Percentiles rank a stretch among this genome's conserved stretches.
Conservation (phyloP, 2,888 invertebrate genomes). For the Malthinus seriepunctatus region DNA sequence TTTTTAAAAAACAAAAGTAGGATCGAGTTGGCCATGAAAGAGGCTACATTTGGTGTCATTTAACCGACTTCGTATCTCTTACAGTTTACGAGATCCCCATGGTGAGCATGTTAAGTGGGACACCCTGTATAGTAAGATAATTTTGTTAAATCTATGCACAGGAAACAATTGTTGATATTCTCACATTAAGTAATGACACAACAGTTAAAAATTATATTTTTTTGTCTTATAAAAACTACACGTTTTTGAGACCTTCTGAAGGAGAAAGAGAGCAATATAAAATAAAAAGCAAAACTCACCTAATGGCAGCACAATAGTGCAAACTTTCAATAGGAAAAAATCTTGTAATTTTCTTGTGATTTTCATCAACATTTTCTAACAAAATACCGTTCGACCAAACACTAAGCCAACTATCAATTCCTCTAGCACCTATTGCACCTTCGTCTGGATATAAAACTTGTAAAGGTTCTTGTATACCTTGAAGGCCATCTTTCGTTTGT, state of each 20-base stretch:
- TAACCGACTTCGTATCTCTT: too few species aligned
- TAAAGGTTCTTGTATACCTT: slow-evolving; percentile 96
- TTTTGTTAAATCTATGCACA: too few species aligned
- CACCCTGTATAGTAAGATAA: too few species aligned
- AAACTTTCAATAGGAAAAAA: slow-evolving; percentile 95
- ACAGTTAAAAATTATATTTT: too few species aligned
- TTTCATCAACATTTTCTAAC: slow-evolving; percentile 95
- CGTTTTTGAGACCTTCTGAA: too few species aligned
- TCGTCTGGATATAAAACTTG: slow-evolving; percentile 95
- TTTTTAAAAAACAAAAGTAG: too few species aligned
- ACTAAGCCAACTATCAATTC: slow-evolving; percentile 95
- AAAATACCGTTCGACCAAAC: slow-evolving; percentile 96
- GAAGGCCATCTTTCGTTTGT: slow-evolving; percentile 95
- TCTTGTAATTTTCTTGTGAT: slow-evolving; percentile 89
- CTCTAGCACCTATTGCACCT: slow-evolving; percentile 83
- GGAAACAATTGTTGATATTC: too few species aligned
- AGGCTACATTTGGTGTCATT: too few species aligned
- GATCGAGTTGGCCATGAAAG: too few species aligned
- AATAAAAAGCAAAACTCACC: slow-evolving; percentile 64
- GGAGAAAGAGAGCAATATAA: background rate
- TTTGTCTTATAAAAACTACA: too few species aligned
- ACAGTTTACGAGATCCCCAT: too few species aligned
- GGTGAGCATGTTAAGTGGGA: too few species aligned
- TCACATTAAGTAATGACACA: background rate
- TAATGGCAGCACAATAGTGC: slow-evolving; percentile 94